phyloP scores from a whole-genome alignment of 2,797 vertebrate genomes.

The Cephalopachus bancanus region DNA sequence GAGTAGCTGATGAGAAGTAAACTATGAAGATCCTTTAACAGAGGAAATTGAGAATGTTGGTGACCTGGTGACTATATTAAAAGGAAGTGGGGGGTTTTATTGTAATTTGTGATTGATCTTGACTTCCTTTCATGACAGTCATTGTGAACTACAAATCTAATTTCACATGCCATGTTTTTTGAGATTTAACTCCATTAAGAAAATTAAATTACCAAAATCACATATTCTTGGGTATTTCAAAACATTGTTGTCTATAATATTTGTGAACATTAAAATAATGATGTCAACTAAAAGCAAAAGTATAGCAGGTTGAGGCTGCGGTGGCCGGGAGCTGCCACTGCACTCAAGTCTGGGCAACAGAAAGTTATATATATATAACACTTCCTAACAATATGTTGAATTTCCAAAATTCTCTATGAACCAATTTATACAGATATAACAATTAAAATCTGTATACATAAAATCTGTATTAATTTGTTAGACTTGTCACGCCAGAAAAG shows the following conservation, averaged over 20 bases:
- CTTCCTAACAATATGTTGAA: background rate
- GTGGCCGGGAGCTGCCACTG: too few species aligned
- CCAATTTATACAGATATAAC: background rate
- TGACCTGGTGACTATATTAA: background rate
- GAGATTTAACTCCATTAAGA: background rate
- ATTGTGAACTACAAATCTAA: background rate
- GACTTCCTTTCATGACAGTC: background rate
- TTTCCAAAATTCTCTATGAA: background rate
- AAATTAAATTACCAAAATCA: conserved; percentile 1
- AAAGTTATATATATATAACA: background rate
- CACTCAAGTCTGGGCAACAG: too few species aligned
- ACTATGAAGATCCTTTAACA: background rate
- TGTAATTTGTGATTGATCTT: background rate
- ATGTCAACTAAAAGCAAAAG: background rate
- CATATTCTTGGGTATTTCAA: background rate
- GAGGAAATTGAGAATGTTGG: background rate
- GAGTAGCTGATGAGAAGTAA: background rate
- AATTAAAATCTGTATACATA: background rate
- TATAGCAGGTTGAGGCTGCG: too few species aligned
- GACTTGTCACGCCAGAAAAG: background rate
- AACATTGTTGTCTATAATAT: background rate
- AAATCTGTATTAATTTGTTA: background rate
- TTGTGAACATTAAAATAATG: background rate
- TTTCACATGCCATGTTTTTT: background rate
- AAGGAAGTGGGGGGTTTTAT: background rate